Percentiles rank a stretch among this genome's conserved stretches.
Conservation (phyloP, 2,113 vertebrate species). For the Phodopus roborovskii region DNA sequence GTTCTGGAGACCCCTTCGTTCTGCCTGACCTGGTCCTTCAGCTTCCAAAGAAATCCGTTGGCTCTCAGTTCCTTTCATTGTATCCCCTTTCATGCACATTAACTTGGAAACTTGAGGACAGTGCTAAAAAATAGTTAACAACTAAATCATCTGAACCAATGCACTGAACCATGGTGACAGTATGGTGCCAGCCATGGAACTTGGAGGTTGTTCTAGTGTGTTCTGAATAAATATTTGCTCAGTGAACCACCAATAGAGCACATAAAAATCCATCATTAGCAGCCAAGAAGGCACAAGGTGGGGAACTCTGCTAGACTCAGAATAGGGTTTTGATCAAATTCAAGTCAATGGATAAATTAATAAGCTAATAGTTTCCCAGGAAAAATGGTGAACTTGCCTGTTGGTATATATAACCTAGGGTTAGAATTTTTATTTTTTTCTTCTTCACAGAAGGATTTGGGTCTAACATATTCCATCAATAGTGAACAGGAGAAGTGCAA, state of each 20-base stretch:
- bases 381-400: background rate
- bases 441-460: background rate
- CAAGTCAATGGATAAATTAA: background rate
- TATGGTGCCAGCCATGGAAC: background rate
- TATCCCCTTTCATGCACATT: background rate
- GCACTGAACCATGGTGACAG: background rate
- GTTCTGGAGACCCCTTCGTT: background rate
- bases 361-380: background rate
- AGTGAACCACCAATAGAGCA: background rate
- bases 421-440: background rate
- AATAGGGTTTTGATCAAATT: constrained; percentile 3
- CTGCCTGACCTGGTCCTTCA: background rate
- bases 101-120: background rate
- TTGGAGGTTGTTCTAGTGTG: background rate
- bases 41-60: background rate
- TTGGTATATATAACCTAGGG: background rate
- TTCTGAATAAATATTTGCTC: background rate
- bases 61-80: background rate
- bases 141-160: background rate
- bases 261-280: background rate
- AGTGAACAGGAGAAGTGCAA: background rate
- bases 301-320: background rate
- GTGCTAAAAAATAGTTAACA: constrained; percentile 33
- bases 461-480: background rate
- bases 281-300: background rate